Evolutionary conservation across 2,888 invertebrate genomes (phyloP).

Genomic region (Frankliniella fusca): DNA sequence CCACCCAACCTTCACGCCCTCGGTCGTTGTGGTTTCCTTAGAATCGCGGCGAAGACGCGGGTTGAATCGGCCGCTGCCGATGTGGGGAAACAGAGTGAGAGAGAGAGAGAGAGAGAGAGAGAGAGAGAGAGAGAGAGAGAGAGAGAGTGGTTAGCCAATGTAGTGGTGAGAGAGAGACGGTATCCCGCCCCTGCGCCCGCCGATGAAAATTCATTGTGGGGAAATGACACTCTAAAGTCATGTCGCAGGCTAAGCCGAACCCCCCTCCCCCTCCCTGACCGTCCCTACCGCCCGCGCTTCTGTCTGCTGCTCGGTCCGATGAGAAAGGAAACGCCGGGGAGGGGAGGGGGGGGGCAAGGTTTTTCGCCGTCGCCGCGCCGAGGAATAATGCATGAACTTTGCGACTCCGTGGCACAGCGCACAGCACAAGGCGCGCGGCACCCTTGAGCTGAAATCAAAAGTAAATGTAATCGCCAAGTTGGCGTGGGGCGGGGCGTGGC

Average conservation of each 20-base stretch:
- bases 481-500: not conserved
- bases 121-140: too few relatives aligned
- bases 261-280: not conserved
- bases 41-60: not conserved
- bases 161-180: not conserved
- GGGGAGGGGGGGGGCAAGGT: not conserved
- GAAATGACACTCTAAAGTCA: slow-evolving; percentile 1
- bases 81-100: not conserved
- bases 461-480: slow-evolving; percentile 15
- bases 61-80: not conserved
- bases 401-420: not conserved
- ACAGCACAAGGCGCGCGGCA: not conserved
- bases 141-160: too few relatives aligned
- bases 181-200: not conserved
- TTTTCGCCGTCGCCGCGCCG: not conserved
- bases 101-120: not conserved
- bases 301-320: too few relatives aligned
- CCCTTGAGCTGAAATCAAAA: not conserved
- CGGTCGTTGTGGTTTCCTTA: not conserved
- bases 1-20: not conserved
- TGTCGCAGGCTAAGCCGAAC: not conserved
- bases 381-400: slow-evolving; percentile 11
- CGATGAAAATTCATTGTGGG: slow-evolving; percentile 16
- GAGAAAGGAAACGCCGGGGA: not conserved
- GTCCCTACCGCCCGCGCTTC: too few relatives aligned